phyloP scores from a whole-genome alignment of 2,888 invertebrate species.

The Noctua comes region DNA sequence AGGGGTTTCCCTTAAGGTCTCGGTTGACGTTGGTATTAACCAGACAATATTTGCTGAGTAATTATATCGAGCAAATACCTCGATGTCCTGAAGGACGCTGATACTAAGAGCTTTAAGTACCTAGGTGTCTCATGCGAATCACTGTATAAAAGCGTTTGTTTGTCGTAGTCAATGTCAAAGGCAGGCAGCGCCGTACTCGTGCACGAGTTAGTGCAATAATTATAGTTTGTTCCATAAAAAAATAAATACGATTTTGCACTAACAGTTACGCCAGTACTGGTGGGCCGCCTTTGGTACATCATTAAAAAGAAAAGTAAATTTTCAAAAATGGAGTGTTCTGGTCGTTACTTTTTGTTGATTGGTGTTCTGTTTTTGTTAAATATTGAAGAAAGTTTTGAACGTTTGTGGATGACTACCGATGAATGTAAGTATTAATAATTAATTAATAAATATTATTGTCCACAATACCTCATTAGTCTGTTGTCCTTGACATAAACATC shows the following conservation, averaged over 20 bases:
- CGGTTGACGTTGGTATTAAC: slow-evolving; percentile 42
- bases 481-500: slow-evolving; percentile 29
- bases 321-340: slow-evolving; percentile 57
- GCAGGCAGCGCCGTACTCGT: slow-evolving; percentile 57
- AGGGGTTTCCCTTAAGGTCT: slow-evolving; percentile 51
- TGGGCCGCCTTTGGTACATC: neutral
- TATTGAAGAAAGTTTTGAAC: slow-evolving; percentile 54
- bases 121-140: slow-evolving; percentile 56
- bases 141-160: slow-evolving; percentile 69
- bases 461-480: slow-evolving; percentile 28
- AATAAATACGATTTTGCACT: slow-evolving; percentile 10
- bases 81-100: slow-evolving; percentile 54
- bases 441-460: slow-evolving; percentile 5
- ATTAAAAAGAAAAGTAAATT: neutral
- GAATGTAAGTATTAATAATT: slow-evolving; percentile 78
- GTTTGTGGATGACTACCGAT: slow-evolving; percentile 79
- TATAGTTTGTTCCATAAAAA: neutral
- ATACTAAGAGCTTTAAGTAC: slow-evolving; percentile 41
- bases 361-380: slow-evolving; percentile 62
- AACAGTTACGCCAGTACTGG: neutral
- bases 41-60: slow-evolving; percentile 42
- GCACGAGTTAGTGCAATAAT: slow-evolving; percentile 49
- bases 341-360: slow-evolving; percentile 25
- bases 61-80: slow-evolving; percentile 37
- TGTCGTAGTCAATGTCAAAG: slow-evolving; percentile 66